Evolutionary conservation across 2,888 invertebrate species (phyloP), one percentile per base, ranked within the genome.

Genomic region (Anthophora plumipes): DNA sequence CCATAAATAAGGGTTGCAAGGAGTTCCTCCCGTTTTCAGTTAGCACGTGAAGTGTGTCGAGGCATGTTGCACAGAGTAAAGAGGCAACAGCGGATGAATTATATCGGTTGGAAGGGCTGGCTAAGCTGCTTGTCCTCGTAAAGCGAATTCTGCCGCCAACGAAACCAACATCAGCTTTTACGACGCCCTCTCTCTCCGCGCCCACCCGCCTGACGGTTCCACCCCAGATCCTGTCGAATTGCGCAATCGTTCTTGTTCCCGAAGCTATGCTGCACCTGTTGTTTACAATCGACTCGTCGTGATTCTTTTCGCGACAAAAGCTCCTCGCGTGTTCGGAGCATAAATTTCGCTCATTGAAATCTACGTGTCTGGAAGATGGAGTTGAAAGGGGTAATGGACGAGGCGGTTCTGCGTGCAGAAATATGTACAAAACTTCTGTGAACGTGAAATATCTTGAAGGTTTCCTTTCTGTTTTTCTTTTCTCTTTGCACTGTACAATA

Each of bases 1-100:
- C 89, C 90, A 90, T 91, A 91, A 92, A 91, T 92, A 91, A 91
- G 85, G 81, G 83, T 73, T 76, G 82, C 80, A 67, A 71, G 85
- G 68, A 81, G 82, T 67, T 82, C 83, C 80, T 85, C 82, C 77
- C 57, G 55, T 69, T 76, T 77, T 68, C 80, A 73, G 76, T 61
- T 73, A 72, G 54, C 84, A 70, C 54, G 78, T 68, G 60, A 79
- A 77, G 61, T 64, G 74, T 59, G 83, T 78, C 54, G 78, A 46
- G 70, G 69, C 69, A 74, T 66, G 83, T 72, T 63, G 48, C 60
- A 64, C 60, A 39, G 76, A 50, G 63, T 66, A 72, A 74, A 67
- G 76, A 66, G 75, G 66, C 52, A n/a, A 71, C 74, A 55, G 74
- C 61, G 78, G 83, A 89, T 89, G 89, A 89, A 89, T 89, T 89